phyloP scores from a whole-genome alignment of 2,797 vertebrate genomes.

The Otolemur crassicaudatus region DNA sequence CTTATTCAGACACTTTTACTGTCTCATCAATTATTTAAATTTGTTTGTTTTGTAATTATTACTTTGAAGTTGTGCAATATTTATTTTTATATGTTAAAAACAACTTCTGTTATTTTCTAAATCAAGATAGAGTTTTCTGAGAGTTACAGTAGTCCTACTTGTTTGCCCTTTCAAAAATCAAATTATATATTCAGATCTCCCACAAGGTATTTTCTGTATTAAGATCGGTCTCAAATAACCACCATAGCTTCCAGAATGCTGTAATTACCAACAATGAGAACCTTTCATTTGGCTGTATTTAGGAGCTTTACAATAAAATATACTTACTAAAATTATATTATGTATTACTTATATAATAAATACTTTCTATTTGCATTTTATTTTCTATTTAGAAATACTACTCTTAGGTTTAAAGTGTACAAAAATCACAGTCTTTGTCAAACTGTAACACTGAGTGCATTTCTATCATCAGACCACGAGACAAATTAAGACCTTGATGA shows the following conservation, averaged over 20 bases:
- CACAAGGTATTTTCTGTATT: neutral
- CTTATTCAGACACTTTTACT: neutral
- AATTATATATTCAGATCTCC: neutral
- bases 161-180: constrained; percentile 36
- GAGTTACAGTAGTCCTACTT: neutral
- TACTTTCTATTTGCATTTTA: neutral
- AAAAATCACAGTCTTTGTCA: neutral
- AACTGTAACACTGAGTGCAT: neutral
- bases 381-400: neutral
- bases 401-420: neutral
- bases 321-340: neutral
- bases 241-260: neutral
- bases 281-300: neutral
- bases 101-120: constrained; percentile 16
- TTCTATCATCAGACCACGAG: neutral
- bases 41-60: constrained; percentile 21
- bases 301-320: neutral
- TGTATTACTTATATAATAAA: neutral
- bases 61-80: neutral
- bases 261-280: neutral
- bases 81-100: constrained; percentile 49
- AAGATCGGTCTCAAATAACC: neutral
- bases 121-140: constrained; percentile 1
- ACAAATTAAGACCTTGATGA: neutral
- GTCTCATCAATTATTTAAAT: neutral